Evolutionary conservation across 2,888 invertebrate species (phyloP).

Genomic region (Venusia cambrica): DNA sequence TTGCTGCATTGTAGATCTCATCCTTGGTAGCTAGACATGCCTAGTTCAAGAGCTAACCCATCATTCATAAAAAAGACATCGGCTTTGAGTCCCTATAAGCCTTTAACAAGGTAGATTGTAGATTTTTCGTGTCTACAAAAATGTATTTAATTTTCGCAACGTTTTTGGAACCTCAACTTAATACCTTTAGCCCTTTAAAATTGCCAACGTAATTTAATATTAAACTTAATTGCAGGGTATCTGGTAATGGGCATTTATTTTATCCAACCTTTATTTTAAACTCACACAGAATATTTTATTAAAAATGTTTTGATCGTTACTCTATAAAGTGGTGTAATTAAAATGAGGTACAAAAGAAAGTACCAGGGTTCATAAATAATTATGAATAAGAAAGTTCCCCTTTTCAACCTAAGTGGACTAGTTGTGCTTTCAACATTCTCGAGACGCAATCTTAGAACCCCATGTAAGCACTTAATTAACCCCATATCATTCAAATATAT

Average conservation of each 20-base stretch:
- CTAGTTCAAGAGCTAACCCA: no score
- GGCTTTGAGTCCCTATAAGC: no score
- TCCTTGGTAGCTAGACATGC: no score
- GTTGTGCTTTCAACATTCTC: conserved; percentile 5
- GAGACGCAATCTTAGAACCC: conserved; percentile 10
- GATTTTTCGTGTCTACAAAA: no score
- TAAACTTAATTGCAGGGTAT: conserved; percentile 30
- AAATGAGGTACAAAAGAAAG: conserved; percentile 3
- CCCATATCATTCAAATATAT: no score
- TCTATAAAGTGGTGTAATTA: conserved; percentile 10
- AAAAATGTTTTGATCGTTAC: conserved; percentile 11
- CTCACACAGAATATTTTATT: conserved; percentile 17
- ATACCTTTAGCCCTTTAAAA: conserved; percentile 27
- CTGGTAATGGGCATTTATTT: conserved; percentile 30
- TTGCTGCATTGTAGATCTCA: no score
- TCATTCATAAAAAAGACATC: no score
- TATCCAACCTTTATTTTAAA: conserved; percentile 23
- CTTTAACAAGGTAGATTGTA: no score
- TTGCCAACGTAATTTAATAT: conserved; percentile 31
- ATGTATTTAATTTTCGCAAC: conserved; percentile 21
- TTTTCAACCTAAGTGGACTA: conserved; percentile 4
- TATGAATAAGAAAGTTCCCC: conserved; percentile 2
- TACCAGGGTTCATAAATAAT: no score
- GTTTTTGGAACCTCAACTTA: conserved; percentile 21
- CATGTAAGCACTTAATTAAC: conserved; percentile 8